Evolutionary conservation across 2,797 vertebrate genomes (phyloP).

Genomic region (Pangasius mekongensis): DNA sequence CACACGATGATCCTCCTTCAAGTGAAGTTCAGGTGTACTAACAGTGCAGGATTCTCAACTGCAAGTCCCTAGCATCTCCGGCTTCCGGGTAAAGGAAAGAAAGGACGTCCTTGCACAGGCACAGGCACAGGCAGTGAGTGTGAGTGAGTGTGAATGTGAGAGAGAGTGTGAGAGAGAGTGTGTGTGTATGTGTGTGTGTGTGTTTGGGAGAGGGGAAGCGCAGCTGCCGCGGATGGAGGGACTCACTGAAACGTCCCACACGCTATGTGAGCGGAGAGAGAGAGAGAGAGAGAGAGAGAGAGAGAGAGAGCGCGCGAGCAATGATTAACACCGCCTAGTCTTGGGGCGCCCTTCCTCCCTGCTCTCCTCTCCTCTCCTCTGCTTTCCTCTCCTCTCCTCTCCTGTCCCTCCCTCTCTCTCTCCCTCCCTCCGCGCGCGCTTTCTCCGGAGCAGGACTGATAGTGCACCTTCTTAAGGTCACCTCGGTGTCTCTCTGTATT

Average conservation of each 20-base stretch:
- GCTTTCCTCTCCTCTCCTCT: background rate
- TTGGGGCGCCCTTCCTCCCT: conserved; percentile 51
- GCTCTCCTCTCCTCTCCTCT: conserved; percentile 5
- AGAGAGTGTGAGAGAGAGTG: conserved; percentile 13
- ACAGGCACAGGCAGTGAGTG: conserved; percentile 48
- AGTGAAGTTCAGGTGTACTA: conserved; percentile 68
- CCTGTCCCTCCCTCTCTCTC: conserved; percentile 2
- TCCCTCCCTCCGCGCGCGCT: conserved; percentile 21
- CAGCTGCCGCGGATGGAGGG: conserved; percentile 69
- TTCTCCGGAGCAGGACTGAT: conserved; percentile 28
- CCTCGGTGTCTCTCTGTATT: conserved; percentile 17
- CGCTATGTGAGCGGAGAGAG: conserved; percentile 56
- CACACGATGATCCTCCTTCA: conserved; percentile 54
- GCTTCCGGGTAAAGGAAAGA: conserved; percentile 63
- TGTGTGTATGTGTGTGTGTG: background rate
- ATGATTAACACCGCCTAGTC: conserved; percentile 65
- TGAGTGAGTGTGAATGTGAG: background rate
- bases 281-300: conserved; percentile 60
- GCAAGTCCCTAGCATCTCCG: conserved; percentile 73
- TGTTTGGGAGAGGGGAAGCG: conserved; percentile 55
- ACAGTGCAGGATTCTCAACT: conserved; percentile 62
- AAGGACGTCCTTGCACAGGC: conserved; percentile 76
- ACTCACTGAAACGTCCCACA: conserved; percentile 75
- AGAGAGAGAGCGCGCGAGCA: conserved; percentile 63
- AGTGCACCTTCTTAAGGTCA: conserved; percentile 43